phyloP scores from a whole-genome alignment of 2,113 vertebrate genomes.

The Colinus virginianus region DNA sequence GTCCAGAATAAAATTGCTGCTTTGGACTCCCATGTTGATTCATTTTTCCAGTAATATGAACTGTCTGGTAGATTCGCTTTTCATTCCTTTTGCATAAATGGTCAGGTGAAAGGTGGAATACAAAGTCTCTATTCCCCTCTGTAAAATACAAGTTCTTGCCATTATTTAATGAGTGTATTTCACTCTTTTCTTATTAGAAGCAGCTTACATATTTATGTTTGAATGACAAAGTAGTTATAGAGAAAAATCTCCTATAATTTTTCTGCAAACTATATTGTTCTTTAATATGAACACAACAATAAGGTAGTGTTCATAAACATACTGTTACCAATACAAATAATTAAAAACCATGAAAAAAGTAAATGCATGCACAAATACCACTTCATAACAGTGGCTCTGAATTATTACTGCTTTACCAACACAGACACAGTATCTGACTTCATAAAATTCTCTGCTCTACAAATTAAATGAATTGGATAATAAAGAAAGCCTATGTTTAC shows the following conservation, averaged over 20 bases:
- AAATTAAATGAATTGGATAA: conserved; percentile 17
- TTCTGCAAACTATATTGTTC: conserved; percentile 12
- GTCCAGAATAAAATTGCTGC: neutral
- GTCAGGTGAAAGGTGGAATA: neutral
- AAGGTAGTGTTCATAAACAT: neutral
- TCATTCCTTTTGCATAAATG: neutral
- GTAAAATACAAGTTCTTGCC: neutral
- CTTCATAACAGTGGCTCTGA: conserved; percentile 35
- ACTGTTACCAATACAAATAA: conserved; percentile 38
- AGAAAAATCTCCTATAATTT: neutral
- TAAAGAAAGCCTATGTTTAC: conserved; percentile 22
- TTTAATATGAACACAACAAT: neutral
- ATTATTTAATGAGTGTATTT: neutral
- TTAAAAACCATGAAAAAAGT: conserved; percentile 32
- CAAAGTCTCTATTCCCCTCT: neutral
- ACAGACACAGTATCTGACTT: neutral
- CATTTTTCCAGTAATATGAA: neutral
- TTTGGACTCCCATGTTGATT: neutral
- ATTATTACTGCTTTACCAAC: conserved; percentile 34
- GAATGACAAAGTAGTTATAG: neutral
- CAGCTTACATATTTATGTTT: neutral
- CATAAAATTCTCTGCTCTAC: neutral
- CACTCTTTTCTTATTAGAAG: neutral
- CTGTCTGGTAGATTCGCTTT: neutral
- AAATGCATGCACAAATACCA: neutral